These are phyloP conservation scores for Sphinx pinastri DNA, from an alignment of 2,888 invertebrate species.

Conservation along the genomic window DNA sequence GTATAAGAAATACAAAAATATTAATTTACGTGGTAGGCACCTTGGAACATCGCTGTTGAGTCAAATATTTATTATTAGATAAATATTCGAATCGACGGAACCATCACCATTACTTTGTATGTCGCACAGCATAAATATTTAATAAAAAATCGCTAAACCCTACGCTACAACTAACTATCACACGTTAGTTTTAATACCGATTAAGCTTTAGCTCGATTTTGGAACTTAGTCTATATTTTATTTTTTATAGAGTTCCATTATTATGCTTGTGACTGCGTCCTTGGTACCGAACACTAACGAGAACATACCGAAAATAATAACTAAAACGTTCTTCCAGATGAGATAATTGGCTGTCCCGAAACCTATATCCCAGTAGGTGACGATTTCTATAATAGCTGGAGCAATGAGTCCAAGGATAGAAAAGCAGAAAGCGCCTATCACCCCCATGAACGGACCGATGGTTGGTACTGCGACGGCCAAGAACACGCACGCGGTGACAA, in stretches of 20 bases:
- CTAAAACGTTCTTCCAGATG: conserved; percentile 90
- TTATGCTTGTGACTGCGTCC: conserved; percentile 63
- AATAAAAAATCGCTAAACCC: conserved; percentile 38
- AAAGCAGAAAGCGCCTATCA: conserved; percentile 97
- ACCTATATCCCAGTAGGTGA: conserved; percentile 93
- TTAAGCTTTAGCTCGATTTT: conserved; percentile 33
- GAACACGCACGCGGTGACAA: conserved; percentile 87
- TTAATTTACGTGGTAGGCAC: not conserved
- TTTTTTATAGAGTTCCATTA: conserved; percentile 41
- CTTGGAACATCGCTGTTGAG: not conserved
- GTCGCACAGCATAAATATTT: conserved; percentile 27
- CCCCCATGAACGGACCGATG: conserved; percentile 94
- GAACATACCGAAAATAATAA: conserved; percentile 89
- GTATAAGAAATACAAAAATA: conserved; percentile 8
- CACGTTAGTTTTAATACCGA: conserved; percentile 43
- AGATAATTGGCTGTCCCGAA: conserved; percentile 89
- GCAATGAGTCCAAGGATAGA: conserved; percentile 95
- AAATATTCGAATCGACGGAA: too few relatives aligned
- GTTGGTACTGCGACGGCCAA: conserved; percentile 94
- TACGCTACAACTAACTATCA: conserved; percentile 35
- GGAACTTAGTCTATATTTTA: conserved; percentile 1
- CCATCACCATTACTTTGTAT: conserved; percentile 28
- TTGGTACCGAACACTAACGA: conserved; percentile 91
- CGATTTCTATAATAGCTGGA: conserved; percentile 92
- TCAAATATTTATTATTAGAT: not conserved